Evolutionary conservation across 2,888 invertebrate genomes (phyloP), one percentile per base, ranked within the genome.

Genomic region (Andrena bicolor): DNA sequence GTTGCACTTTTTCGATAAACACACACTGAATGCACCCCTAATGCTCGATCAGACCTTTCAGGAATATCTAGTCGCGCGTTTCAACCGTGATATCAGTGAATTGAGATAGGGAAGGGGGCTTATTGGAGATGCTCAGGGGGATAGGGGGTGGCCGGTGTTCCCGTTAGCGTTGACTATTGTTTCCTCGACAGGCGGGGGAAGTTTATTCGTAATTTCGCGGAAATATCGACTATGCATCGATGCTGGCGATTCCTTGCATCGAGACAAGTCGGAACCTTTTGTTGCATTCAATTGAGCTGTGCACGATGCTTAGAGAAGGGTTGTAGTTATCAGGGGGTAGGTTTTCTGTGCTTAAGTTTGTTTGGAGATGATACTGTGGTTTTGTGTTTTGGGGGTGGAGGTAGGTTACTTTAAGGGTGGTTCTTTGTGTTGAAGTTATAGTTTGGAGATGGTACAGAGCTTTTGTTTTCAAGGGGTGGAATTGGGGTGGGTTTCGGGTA

Each of bases 111-210:
- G 69, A 8, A 28, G 51, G 23, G 13, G 48, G 35, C 69, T 76
- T 79, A 76, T 76, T 64, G 79, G 58, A n/a, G 76, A 76, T 69
- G 56, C 69, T 76, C 28, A 28, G 30, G 49, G 49, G n/a, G 30
- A 61, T 61, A 61, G 60, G 30, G 71, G 20, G 60, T 48, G 16
- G 30, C 20, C 48, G 20, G 70, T 26, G 26, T 58, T 28, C 48
- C 60, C 26, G 48, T 13, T 23, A 6, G 10, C 51, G 68, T 16
- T 65, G 58, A n/a, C 66, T 26, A 77, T 66, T 77, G 73, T 77
- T 73, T 73, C 73, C 20, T 20, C 58, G n/a, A 2, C 23, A n/a
- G 10, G 2, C 10, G 30, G 30, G 41, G 51, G 23, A 66, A 41
- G 35, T 77, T 72, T 1, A 30, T 30, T 35, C 35, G 35, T 41